Evolutionary conservation across 2,113 vertebrate species (phyloP).

Genomic region (Myanophis thanlyinensis): DNA sequence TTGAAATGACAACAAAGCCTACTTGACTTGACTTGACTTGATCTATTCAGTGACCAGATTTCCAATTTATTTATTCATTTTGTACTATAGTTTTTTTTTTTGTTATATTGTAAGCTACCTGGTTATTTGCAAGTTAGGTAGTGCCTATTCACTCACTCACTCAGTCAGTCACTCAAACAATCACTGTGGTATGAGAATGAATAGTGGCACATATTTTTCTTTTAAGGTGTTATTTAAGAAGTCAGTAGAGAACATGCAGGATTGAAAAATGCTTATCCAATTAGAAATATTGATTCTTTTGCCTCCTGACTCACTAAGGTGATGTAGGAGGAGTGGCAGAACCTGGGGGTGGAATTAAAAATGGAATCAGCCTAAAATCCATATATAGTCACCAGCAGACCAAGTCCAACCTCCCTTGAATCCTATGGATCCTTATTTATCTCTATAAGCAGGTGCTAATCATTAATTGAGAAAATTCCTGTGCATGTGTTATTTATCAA

Average conservation of each 20-base stretch:
- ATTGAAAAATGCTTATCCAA: not conserved
- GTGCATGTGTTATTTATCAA: not conserved
- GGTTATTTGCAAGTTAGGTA: not conserved
- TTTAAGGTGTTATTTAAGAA: not conserved
- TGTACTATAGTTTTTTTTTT: not conserved
- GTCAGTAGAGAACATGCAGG: not conserved
- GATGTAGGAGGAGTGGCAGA: not conserved
- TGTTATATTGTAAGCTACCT: not conserved
- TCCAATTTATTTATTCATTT: not conserved
- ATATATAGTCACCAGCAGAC: not conserved
- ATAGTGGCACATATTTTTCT: slow-evolving; percentile 5
- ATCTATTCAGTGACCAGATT: not conserved
- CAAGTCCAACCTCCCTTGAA: not conserved
- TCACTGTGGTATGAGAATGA: not conserved
- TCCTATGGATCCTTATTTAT: not conserved
- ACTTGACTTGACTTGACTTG: no score
- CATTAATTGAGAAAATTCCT: not conserved
- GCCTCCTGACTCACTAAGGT: not conserved
- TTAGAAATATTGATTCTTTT: not conserved
- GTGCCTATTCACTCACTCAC: not conserved
- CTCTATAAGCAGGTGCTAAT: not conserved
- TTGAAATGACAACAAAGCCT: no score
- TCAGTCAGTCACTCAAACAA: not conserved
- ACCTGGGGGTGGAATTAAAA: not conserved
- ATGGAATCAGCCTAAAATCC: not conserved